Evolutionary conservation across 2,113 vertebrate species (phyloP).

Genomic region (Perca fluviatilis): DNA sequence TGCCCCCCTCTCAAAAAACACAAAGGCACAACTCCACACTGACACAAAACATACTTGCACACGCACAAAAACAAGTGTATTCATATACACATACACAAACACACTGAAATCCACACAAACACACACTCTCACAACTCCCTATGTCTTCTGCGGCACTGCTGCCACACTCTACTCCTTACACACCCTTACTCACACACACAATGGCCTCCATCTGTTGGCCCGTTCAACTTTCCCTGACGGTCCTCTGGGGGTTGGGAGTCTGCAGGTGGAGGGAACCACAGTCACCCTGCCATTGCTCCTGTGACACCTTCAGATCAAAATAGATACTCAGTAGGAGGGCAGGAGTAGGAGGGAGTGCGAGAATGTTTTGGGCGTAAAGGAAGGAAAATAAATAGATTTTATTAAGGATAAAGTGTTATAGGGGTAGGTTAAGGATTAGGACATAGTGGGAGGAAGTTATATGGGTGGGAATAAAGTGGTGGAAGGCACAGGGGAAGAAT

Average conservation of each 20-base stretch:
- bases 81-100: slow-evolving; percentile 41
- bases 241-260: slow-evolving; percentile 59
- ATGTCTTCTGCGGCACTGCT: slow-evolving; percentile 37
- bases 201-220: slow-evolving; percentile 84
- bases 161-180: slow-evolving; percentile 25
- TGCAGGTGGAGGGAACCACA: slow-evolving; percentile 68
- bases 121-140: slow-evolving; percentile 24
- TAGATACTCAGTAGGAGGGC: slow-evolving; percentile 27
- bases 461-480: slow-evolving; percentile 38
- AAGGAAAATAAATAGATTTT: slow-evolving; percentile 40
- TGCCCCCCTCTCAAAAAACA: slow-evolving; percentile 16
- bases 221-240: slow-evolving; percentile 76
- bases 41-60: slow-evolving; percentile 40
- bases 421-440: slow-evolving; percentile 7
- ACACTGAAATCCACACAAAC: slow-evolving; percentile 30
- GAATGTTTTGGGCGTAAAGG: slow-evolving; percentile 36
- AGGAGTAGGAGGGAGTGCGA: slow-evolving; percentile 10
- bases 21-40: slow-evolving; percentile 30
- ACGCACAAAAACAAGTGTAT: slow-evolving; percentile 53
- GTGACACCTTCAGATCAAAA: slow-evolving; percentile 64
- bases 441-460: slow-evolving; percentile 25
- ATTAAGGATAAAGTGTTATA: slow-evolving; percentile 27
- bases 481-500: slow-evolving; percentile 32
- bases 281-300: slow-evolving; percentile 52
- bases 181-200: slow-evolving; percentile 77